Evolutionary conservation across 2,113 vertebrate species (phyloP).

Genomic region (Dunckerocampus dactyliophorus): DNA sequence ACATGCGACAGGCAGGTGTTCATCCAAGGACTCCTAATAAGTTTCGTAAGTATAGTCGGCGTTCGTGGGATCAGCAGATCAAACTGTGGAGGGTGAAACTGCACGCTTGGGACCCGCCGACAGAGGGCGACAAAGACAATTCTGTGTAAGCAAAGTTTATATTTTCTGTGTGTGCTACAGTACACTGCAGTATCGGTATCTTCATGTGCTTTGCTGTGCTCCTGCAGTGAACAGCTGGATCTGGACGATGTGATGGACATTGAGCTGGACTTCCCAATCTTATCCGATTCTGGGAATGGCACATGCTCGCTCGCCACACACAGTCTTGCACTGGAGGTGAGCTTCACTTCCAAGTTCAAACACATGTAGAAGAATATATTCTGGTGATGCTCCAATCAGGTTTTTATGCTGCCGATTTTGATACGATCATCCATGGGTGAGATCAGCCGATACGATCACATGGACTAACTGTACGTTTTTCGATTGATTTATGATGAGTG

Average conservation of each 20-base stretch:
- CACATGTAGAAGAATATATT: too few species aligned
- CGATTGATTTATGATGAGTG: too few species aligned
- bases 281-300: slow-evolving; percentile 57
- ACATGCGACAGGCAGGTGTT: slow-evolving; percentile 82
- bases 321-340: slow-evolving; percentile 40
- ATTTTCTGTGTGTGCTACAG: not conserved
- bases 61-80: slow-evolving; percentile 98
- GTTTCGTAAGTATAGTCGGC: slow-evolving; percentile 94
- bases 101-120: slow-evolving; percentile 91
- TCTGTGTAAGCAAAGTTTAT: slow-evolving; percentile 70
- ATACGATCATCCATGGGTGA: too few species aligned
- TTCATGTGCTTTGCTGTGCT: not conserved
- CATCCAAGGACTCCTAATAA: slow-evolving; percentile 97
- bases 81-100: slow-evolving; percentile 92
- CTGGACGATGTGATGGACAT: slow-evolving; percentile 86
- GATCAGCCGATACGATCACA: too few species aligned
- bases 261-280: slow-evolving; percentile 73
- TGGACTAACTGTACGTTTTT: too few species aligned
- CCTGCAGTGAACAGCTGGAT: slow-evolving; percentile 76
- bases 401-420: too few species aligned
- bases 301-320: not conserved
- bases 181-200: too few species aligned
- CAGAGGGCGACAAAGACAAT: slow-evolving; percentile 71
- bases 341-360: slow-evolving; percentile 5
- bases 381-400: not conserved